Conservation (phyloP, 2,888 invertebrate species). For the Cataglyphis cursor region DNA sequence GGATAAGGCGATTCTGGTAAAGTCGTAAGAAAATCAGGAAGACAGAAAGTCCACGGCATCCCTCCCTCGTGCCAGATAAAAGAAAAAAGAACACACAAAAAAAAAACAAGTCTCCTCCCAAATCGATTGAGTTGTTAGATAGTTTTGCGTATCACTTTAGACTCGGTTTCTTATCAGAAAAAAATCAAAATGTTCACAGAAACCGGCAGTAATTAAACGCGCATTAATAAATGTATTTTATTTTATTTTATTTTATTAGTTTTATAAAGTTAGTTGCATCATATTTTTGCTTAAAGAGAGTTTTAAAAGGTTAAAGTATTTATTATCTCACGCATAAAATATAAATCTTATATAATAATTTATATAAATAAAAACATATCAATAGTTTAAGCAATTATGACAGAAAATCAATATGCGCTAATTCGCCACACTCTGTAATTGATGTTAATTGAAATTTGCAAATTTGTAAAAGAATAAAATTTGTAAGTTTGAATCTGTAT, state of each 20-base stretch:
- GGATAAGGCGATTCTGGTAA: conserved; percentile 52
- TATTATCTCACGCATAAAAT: neutral
- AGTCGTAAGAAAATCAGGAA: conserved; percentile 63
- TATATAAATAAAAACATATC: neutral
- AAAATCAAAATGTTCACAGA: conserved; percentile 13
- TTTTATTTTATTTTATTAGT: neutral
- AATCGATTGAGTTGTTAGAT: conserved; percentile 39
- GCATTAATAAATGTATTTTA: neutral
- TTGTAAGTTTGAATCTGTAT: neutral
- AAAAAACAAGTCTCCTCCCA: neutral
- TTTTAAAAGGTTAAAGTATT: neutral
- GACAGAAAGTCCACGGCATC: conserved; percentile 25
- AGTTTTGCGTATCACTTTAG: conserved; percentile 25
- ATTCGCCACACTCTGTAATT: neutral
- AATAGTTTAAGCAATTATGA: neutral
- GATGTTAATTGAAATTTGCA: neutral
- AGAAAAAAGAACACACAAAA: conserved; percentile 16
- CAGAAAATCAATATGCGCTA: neutral
- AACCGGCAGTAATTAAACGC: neutral
- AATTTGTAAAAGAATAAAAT: neutral
- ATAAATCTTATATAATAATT: conserved; percentile 5
- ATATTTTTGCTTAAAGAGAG: neutral
- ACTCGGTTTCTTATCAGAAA: conserved; percentile 1
- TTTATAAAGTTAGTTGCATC: neutral
- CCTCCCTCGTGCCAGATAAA: conserved; percentile 8